Percentiles rank a stretch among this genome's conserved stretches.
Evolutionary conservation across 2,797 vertebrate species (phyloP).

Genomic region (Gallinago solitaria): DNA sequence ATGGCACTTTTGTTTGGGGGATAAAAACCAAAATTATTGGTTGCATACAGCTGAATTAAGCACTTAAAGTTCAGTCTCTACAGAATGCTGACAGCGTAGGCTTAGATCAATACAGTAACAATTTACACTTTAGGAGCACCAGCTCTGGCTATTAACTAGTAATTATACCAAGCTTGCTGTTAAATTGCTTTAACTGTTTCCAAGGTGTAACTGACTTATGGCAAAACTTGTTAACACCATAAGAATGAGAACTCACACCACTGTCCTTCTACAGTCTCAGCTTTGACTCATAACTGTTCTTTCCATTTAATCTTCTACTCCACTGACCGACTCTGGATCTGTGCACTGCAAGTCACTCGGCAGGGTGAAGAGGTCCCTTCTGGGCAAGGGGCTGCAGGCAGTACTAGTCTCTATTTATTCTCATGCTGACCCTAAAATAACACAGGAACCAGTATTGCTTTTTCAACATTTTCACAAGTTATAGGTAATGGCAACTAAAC

Average conservation of each 20-base stretch:
- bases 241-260: neutral
- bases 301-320: neutral
- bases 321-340: neutral
- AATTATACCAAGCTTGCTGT: conserved; percentile 67
- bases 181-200: conserved; percentile 47
- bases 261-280: neutral
- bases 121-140: conserved; percentile 58
- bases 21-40: conserved; percentile 73
- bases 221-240: neutral
- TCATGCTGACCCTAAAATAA: neutral
- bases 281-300: neutral
- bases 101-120: conserved; percentile 76
- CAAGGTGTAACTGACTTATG: neutral
- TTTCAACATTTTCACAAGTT: neutral
- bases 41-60: conserved; percentile 75
- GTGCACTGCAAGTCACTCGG: accelerated
- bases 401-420: no score
- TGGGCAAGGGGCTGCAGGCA: neutral
- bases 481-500: neutral
- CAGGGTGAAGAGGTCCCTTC: neutral
- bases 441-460: accelerated
- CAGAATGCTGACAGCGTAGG: conserved; percentile 73
- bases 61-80: conserved; percentile 72
- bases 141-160: conserved; percentile 70
- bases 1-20: conserved; percentile 55